A percentile compares a stretch with the other conserved stretches of the same genome.
phyloP scores from a whole-genome alignment of 2,797 vertebrate species.

The Picus viridis region DNA sequence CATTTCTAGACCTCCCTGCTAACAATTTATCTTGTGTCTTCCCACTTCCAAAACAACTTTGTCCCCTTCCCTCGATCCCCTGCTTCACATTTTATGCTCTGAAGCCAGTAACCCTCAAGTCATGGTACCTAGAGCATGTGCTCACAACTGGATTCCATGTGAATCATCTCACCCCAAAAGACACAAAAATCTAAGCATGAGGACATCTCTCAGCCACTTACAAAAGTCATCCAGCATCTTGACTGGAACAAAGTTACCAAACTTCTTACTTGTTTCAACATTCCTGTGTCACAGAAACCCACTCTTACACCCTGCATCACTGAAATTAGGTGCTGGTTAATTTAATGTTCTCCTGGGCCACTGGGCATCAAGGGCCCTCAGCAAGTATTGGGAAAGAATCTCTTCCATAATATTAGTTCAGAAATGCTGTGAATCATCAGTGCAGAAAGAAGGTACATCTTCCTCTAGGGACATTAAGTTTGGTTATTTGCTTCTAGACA shows the following conservation, averaged over 20 bases:
- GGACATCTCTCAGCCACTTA: background rate
- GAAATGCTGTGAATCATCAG: background rate
- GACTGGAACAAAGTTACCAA: slow-evolving; percentile 25
- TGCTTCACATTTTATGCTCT: background rate
- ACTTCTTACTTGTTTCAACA: slow-evolving; percentile 26
- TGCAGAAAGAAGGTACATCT: background rate
- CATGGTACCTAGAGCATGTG: background rate
- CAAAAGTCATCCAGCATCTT: background rate
- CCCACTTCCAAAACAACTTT: background rate
- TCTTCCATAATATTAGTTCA: background rate
- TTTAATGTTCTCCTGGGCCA: background rate
- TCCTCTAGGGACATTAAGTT: background rate
- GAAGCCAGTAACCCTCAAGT: background rate
- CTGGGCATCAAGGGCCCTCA: background rate
- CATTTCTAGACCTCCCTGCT: background rate
- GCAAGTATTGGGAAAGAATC: slow-evolving; percentile 1
- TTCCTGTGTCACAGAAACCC: background rate
- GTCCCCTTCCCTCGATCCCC: background rate
- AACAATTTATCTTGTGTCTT: fast-evolving
- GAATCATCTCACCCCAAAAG: background rate
- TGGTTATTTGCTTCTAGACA: background rate
- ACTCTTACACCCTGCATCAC: background rate
- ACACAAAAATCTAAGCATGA: background rate
- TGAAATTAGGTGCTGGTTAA: slow-evolving; percentile 3
- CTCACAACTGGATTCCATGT: background rate